A percentile compares a stretch with the other conserved stretches of the same genome.
Evolutionary conservation across 2,113 vertebrate genomes (phyloP).

Genomic region (Phrynosoma blainvillii): DNA sequence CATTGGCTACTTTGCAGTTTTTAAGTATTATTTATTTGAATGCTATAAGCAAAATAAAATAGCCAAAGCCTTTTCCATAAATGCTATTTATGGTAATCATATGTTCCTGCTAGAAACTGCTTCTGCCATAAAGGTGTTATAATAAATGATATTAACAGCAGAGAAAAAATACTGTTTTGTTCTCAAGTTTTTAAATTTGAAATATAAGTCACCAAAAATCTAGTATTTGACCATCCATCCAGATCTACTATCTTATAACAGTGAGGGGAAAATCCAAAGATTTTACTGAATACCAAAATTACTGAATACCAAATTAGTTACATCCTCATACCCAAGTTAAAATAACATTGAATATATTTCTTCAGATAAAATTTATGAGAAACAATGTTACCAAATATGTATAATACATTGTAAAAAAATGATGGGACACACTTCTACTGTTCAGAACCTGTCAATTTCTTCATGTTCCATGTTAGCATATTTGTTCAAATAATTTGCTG

Average conservation of each 20-base stretch:
- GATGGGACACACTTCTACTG: conserved; percentile 23
- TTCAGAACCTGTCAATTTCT: not conserved
- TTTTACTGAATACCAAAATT: not conserved
- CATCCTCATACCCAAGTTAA: conserved; percentile 1
- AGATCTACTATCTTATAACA: not conserved
- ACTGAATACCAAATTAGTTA: conserved; percentile 22
- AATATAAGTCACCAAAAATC: not conserved
- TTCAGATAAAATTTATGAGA: conserved; percentile 1
- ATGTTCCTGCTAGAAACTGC: not conserved
- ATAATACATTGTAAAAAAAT: conserved; percentile 15
- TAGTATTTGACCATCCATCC: not conserved
- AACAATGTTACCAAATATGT: not conserved
- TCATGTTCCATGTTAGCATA: conserved; percentile 6
- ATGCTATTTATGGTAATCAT: not conserved
- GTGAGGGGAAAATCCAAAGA: not conserved
- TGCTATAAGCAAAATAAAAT: not conserved
- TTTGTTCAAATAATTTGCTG: conserved; percentile 7
- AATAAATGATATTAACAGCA: not conserved
- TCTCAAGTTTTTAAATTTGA: not conserved
- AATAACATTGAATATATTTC: conserved; percentile 38
- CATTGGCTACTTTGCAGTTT: not conserved
- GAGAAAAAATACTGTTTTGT: no score
- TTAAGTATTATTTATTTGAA: not conserved
- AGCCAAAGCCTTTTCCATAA: not conserved
- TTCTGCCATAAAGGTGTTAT: not conserved